Percentiles rank a stretch among this genome's conserved stretches.
These are phyloP conservation scores for Lutra lutra DNA, from an alignment of 2,797 vertebrate species.

Conservation along the genomic window DNA sequence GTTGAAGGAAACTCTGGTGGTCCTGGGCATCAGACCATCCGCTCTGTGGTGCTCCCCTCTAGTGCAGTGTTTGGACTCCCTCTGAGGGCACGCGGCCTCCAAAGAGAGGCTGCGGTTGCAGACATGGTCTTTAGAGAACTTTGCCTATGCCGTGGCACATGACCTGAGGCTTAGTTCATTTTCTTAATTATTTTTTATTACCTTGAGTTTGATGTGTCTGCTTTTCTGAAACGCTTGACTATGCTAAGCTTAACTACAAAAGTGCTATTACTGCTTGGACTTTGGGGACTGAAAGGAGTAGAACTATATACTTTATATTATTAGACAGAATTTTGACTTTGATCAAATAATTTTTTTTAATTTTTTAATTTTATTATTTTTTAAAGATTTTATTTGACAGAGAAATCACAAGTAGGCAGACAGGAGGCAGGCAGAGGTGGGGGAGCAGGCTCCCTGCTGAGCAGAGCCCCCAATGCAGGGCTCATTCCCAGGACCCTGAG, in stretches of 20 bases:
- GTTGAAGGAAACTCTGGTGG: not conserved
- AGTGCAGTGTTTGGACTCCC: not conserved
- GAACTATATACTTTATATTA: not conserved
- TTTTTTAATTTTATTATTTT: too few species aligned
- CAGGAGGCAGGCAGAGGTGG: too few species aligned
- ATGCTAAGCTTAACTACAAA: constrained; percentile 60
- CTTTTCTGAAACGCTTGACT: constrained; percentile 77
- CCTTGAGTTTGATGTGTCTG: constrained; percentile 56
- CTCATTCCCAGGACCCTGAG: too few species aligned
- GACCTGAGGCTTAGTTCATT: constrained; percentile 88
- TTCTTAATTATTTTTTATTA: constrained; percentile 62
- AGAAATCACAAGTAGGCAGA: too few species aligned
- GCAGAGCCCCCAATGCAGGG: too few species aligned
- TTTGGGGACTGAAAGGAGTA: not conserved
- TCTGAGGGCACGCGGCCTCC: not conserved
- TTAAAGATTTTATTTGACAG: too few species aligned
- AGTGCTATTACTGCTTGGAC: not conserved
- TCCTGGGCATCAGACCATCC: not conserved
- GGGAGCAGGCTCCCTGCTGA: too few species aligned
- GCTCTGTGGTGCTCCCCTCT: too few species aligned
- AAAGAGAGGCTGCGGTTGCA: not conserved
- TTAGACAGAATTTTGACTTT: not conserved
- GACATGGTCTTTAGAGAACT: not conserved
- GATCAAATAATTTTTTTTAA: not conserved
- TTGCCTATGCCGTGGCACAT: constrained; percentile 46